Percentiles rank a stretch among this genome's conserved stretches.
Evolutionary conservation across 2,113 vertebrate genomes (phyloP).

Genomic region (Caretta caretta): DNA sequence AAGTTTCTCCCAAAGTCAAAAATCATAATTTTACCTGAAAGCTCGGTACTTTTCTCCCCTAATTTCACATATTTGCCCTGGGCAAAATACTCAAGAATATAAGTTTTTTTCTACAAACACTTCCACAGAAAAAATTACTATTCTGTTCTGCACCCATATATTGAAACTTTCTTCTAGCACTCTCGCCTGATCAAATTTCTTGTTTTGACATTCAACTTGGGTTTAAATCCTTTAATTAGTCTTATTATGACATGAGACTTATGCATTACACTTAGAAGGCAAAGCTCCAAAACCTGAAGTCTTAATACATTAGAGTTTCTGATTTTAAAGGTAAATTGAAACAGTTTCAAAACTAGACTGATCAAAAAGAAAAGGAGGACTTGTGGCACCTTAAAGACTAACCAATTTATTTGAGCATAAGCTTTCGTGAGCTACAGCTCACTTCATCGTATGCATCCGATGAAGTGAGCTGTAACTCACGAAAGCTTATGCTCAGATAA

Average conservation of each 20-base stretch:
- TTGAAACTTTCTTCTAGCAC: background rate
- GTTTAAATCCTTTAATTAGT: background rate
- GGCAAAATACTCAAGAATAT: background rate
- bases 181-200: background rate
- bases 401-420: no score
- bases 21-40: background rate
- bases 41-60: background rate
- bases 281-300: background rate
- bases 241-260: background rate
- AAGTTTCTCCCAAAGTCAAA: background rate
- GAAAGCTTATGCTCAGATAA: no score
- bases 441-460: no score
- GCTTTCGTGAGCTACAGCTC: no score
- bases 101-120: background rate
- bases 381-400: no score
- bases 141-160: background rate
- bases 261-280: background rate
- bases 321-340: background rate
- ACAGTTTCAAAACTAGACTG: background rate
- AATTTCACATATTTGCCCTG: background rate
- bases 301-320: background rate
- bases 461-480: no score
- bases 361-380: background rate
- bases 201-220: background rate
- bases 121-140: background rate